phyloP scores from a whole-genome alignment of 1,140 invertebrate genomes.

The Bombus superbus region DNA sequence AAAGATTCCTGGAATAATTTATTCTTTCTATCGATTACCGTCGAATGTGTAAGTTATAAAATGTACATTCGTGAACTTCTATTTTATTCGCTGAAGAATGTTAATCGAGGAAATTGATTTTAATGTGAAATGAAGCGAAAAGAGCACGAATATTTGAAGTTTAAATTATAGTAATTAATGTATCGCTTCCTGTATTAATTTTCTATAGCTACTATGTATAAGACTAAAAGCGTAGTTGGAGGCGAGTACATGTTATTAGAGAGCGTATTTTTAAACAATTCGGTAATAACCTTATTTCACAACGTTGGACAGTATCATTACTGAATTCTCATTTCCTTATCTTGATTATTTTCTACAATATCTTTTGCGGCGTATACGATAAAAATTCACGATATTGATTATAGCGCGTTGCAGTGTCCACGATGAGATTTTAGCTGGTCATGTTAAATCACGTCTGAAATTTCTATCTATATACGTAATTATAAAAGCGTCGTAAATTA shows the following conservation, averaged over 20 bases:
- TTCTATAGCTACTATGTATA: neutral
- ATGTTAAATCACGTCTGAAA: neutral
- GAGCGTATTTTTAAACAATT: neutral
- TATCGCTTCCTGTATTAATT: neutral
- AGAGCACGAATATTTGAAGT: neutral
- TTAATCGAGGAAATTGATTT: neutral
- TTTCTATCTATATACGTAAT: neutral
- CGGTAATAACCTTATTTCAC: neutral
- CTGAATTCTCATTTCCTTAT: slow-evolving; percentile 1
- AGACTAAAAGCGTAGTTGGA: neutral
- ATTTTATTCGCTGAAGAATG: neutral
- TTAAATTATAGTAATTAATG: neutral
- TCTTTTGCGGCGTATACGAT: neutral
- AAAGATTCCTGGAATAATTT: neutral
- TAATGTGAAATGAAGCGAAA: neutral
- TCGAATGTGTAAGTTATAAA: neutral
- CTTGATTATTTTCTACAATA: neutral
- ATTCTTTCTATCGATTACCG: neutral
- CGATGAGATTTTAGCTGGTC: neutral
- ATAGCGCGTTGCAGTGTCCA: too few species aligned
- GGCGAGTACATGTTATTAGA: neutral
- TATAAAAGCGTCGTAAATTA: neutral
- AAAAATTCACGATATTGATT: neutral
- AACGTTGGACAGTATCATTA: neutral
- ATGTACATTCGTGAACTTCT: neutral